Evolutionary conservation across 1,140 invertebrate genomes (phyloP).

Genomic region (Ericerus pela): DNA sequence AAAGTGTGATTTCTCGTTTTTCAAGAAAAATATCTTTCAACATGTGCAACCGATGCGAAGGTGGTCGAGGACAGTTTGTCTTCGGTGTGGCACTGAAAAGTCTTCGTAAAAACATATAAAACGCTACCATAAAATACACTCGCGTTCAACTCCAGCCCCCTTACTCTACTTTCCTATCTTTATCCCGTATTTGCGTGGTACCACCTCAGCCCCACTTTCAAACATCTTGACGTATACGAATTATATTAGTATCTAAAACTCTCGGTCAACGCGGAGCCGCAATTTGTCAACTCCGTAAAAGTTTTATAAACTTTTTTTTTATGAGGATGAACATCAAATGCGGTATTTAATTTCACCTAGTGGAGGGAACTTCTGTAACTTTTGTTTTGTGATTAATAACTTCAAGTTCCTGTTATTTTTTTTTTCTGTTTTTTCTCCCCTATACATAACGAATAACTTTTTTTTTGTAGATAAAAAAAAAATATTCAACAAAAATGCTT

Average conservation of each 20-base stretch:
- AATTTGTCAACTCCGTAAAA: slow-evolving; percentile 4
- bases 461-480: no score
- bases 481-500: no score
- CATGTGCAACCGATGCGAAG: slow-evolving; percentile 7
- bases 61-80: slow-evolving; percentile 3
- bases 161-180: not conserved
- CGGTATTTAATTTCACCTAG: slow-evolving; percentile 11
- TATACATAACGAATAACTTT: no score
- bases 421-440: no score
- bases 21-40: slow-evolving; percentile 6
- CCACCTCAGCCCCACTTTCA: no score
- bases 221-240: slow-evolving; percentile 8
- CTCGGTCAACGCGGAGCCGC: slow-evolving; percentile 3
- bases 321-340: slow-evolving; percentile 6
- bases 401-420: no score
- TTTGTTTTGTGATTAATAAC: slow-evolving; percentile 10
- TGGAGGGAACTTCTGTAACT: not conserved
- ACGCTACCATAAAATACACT: slow-evolving; percentile 7
- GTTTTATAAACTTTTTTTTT: slow-evolving; percentile 10
- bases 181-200: not conserved
- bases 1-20: slow-evolving; percentile 3
- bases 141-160: not conserved
- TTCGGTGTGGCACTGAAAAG: no score
- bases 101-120: no score
- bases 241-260: slow-evolving; percentile 11